Evolutionary conservation across 2,888 invertebrate genomes (phyloP), one percentile per base, ranked within the genome.

Genomic region (Chymomyza caudatula): DNA sequence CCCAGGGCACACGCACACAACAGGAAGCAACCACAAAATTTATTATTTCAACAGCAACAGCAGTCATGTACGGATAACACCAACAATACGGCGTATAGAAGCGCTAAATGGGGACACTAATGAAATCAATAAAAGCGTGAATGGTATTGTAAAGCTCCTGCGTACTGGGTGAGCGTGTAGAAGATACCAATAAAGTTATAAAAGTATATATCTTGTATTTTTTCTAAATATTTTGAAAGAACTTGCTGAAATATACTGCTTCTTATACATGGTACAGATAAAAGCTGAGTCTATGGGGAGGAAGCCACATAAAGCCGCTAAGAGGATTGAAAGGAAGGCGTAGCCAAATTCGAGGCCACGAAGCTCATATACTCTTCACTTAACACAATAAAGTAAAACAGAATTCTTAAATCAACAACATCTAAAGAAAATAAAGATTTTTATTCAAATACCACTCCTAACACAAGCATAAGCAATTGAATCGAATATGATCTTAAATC

Each of bases 1-100:
- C 82, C 82, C 82, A 74, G 58, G 69, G 63, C 82, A 56, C 81
- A 81, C 82, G 85, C 76, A 76, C 76, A 76, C 74, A 76, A 69
- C 81, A 82, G 81, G 81, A 82, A 82, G 71, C 80, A 82, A 85
- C 81, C 81, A 85, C 81, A 82, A 79, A 79, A 81, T 70, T 74
- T 76, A 69, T 82, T 82, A 82, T 82, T 79, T 85, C 66, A 81
- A 78, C 75, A 81, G 84, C 62, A 73, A 44, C 44, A 66, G 56
- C 71, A 76, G 65, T 60, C 69, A 76, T 63, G 67, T 56, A 60
- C 66, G 71, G 60, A 71, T 69, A 70, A 76, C 76, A 53, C 55
- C 67, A 75, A 69, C 70, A 81, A 70, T 71, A 69, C 68, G 74
- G 69, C 66, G 52, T 69, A 72, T 76, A 61, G 72, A 56, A 63